These are phyloP conservation scores for Alexandromys oeconomus DNA, from an alignment of 2,797 vertebrate genomes.

Conservation along the genomic window DNA sequence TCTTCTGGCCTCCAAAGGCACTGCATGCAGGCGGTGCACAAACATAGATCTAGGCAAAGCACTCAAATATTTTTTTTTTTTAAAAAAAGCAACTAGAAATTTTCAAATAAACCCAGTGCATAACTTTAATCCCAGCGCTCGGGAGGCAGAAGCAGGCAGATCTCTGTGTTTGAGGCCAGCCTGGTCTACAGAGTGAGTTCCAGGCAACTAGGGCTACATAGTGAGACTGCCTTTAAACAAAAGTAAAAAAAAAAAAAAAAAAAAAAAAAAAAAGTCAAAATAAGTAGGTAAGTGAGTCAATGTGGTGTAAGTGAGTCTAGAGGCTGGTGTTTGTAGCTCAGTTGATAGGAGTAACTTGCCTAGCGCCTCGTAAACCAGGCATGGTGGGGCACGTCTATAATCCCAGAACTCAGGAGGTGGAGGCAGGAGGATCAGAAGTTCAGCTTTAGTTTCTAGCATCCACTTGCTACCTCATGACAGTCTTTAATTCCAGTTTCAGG, in stretches of 20 bases:
- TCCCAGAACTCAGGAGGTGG: not conserved
- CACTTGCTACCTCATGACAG: not conserved
- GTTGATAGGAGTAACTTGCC: not conserved
- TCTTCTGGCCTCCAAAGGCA: not conserved
- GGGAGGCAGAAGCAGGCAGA: not conserved
- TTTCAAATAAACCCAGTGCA: not conserved
- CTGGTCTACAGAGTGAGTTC: not conserved
- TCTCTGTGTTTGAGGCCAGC: not conserved
- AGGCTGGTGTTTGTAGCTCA: not conserved
- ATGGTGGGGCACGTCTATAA: not conserved
- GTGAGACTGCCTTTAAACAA: too few species aligned
- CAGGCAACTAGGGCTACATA: not conserved
- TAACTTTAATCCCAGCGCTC: not conserved
- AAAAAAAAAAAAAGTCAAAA: not conserved
- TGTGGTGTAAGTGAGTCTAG: too few species aligned
- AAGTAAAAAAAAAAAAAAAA: too few species aligned
- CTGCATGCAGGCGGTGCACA: not conserved
- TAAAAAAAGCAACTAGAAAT: not conserved
- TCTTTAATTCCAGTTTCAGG: not conserved
- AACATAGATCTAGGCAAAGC: not conserved
- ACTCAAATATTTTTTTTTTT: not conserved
- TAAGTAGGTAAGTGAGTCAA: not conserved
- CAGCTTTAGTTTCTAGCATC: not conserved
- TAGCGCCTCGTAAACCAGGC: not conserved
- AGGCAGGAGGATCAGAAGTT: not conserved